Evolutionary conservation across 2,888 invertebrate species (phyloP), one percentile per base, ranked within the genome.

Genomic region (Tethea ocularis): DNA sequence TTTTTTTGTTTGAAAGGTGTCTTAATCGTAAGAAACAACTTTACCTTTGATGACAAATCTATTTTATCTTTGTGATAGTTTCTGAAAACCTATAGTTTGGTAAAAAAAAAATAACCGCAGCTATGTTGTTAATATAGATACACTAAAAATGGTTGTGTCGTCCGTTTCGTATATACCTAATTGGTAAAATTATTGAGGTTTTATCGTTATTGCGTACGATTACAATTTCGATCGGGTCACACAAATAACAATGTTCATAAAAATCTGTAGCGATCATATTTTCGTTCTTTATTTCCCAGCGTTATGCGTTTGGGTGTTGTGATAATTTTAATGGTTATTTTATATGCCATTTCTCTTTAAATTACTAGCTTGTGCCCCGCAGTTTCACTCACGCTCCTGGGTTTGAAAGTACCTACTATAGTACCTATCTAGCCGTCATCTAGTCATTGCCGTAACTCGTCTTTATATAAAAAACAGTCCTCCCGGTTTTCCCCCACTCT

Each of bases 141-240:
- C 7, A 23, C 15, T 24, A 2, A 24, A 26, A n/a, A 23, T n/a
- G n/a, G 8, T 60, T 63, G 61, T 56, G 52, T 57, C 51, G 59
- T 61, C 60, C 68, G 53, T 72, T 72, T 64, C 63, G 61, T 67
- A 73, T 72, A 77, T 78, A n/a, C n/a, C n/a, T n/a, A 72, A 74
- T 80, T 78, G 80, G 74, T 69, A 59, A 73, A 78, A 76, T 81
- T 80, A 78, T 77, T 72, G 68, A 59, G 56, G 66, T 64, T 63
- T 69, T 67, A 61, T 59, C 60, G 63, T 63, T 66, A 68, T 72
- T 66, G 65, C 62, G 64, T 59, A 67, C 64, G 59, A 63, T 63
- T 68, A 62, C 60, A 51, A 59, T 33, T 67, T 61, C 63, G 66
- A 57, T 63, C 23, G 2, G 11, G 41, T 59, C 52, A 26, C 58